phyloP scores from a whole-genome alignment of 2,113 vertebrate species.

The Ictidomys tridecemlineatus region DNA sequence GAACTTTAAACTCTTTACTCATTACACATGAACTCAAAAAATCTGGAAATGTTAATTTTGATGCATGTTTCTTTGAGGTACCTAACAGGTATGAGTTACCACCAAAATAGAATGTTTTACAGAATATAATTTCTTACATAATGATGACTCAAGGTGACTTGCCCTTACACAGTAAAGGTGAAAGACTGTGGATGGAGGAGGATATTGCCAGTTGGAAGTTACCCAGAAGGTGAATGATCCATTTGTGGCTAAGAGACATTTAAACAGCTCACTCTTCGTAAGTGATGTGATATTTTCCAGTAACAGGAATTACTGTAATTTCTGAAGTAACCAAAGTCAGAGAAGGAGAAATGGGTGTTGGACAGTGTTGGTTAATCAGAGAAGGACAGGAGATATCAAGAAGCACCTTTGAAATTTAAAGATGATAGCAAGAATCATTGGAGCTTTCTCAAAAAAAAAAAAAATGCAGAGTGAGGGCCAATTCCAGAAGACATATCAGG shows the following conservation, averaged over 20 bases:
- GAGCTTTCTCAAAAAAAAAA: neutral
- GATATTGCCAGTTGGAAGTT: neutral
- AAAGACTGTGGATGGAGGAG: neutral
- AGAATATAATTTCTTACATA: neutral
- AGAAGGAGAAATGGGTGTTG: slow-evolving; percentile 30
- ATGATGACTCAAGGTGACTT: neutral
- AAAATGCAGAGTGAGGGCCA: neutral
- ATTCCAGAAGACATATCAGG: neutral
- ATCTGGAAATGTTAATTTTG: neutral
- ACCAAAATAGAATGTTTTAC: slow-evolving; percentile 26
- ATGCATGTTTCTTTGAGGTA: neutral
- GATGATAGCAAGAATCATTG: neutral
- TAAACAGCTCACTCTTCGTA: neutral
- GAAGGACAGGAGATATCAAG: neutral
- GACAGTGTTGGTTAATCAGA: neutral
- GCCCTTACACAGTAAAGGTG: slow-evolving; percentile 30
- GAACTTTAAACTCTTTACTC: neutral
- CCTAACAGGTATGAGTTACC: neutral
- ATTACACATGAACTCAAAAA: neutral
- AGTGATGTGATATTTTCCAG: neutral
- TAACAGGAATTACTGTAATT: neutral
- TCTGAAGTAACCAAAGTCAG: slow-evolving; percentile 42
- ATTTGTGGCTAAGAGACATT: slow-evolving; percentile 12
- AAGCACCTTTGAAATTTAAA: neutral
- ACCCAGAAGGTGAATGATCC: slow-evolving; percentile 12